Evolutionary conservation across 1,140 invertebrate species (phyloP).

Genomic region (Euschistus heros): DNA sequence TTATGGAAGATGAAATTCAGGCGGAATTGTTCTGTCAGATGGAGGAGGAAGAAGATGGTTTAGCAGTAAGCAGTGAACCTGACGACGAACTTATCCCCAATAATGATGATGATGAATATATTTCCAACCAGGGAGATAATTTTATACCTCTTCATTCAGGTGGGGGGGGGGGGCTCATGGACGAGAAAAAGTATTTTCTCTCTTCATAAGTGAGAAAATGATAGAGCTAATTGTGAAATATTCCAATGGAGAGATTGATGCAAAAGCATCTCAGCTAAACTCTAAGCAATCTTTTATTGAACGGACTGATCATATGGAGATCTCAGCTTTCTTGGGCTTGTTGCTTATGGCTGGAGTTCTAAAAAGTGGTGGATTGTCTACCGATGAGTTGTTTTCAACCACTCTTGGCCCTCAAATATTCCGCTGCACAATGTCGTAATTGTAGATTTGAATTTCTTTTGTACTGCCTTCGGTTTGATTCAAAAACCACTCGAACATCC

Average conservation of each 20-base stretch:
- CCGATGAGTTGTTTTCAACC: conserved; percentile 32
- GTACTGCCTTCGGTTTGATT: conserved; percentile 32
- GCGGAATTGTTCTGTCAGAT: too few species aligned
- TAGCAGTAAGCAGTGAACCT: too few species aligned
- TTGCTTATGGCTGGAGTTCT: conserved; percentile 29
- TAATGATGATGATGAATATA: too few species aligned
- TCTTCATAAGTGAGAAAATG: not conserved
- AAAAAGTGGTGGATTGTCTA: conserved; percentile 27
- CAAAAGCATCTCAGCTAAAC: not conserved
- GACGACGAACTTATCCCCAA: too few species aligned
- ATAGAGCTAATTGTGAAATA: not conserved
- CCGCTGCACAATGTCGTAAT: conserved; percentile 5
- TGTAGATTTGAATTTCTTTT: conserved; percentile 30
- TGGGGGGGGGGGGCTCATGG: too few species aligned
- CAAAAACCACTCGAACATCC: conserved; percentile 29
- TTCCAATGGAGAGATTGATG: not conserved
- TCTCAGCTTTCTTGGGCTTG: conserved; percentile 28
- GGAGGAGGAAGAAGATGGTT: too few species aligned
- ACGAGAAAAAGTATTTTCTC: not conserved
- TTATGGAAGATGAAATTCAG: too few species aligned
- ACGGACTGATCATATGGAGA: conserved; percentile 20
- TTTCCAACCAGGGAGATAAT: too few species aligned
- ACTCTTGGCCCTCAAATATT: conserved; percentile 25
- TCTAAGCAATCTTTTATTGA: conserved; percentile 11
- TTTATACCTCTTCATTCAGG: too few species aligned